A percentile compares a stretch with the other conserved stretches of the same genome.
These are phyloP conservation scores for Pomacea canaliculata DNA, from an alignment of 2,888 invertebrate species.

Conservation along the genomic window DNA sequence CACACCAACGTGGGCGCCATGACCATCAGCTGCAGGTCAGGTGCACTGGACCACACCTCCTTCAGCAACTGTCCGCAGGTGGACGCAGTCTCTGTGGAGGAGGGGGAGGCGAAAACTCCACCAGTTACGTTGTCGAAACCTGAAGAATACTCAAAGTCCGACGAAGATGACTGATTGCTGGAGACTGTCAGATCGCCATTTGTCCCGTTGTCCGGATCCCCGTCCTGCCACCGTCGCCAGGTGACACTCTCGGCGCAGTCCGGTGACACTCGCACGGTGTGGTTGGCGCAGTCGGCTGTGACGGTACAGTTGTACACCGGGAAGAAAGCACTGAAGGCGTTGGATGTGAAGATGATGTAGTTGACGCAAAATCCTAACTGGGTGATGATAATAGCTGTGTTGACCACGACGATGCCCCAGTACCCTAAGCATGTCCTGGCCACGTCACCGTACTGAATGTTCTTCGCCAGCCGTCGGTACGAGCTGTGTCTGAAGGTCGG, in stretches of 20 bases:
- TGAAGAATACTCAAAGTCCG: too few relatives aligned
- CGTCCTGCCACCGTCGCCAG: too few relatives aligned
- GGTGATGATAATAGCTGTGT: slow-evolving; percentile 60
- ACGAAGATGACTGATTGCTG: too few relatives aligned
- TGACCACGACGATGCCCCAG: slow-evolving; percentile 57
- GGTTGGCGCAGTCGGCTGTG: neutral
- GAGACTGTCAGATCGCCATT: too few relatives aligned
- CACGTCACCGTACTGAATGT: slow-evolving; percentile 62
- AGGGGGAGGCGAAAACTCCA: too few relatives aligned
- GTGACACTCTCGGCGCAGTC: too few relatives aligned
- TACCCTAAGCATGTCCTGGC: slow-evolving; percentile 58
- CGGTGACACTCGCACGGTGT: too few relatives aligned
- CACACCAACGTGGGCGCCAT: slow-evolving; percentile 60
- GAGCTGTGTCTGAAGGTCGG: neutral
- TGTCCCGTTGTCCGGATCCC: too few relatives aligned
- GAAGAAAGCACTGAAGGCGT: slow-evolving; percentile 59
- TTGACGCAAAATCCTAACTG: slow-evolving; percentile 64
- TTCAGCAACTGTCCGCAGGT: too few relatives aligned
- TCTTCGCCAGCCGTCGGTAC: slow-evolving; percentile 41
- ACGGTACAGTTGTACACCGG: slow-evolving; percentile 45
- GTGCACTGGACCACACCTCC: slow-evolving; percentile 16
- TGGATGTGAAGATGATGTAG: slow-evolving; percentile 67
- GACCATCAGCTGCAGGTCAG: slow-evolving; percentile 55
- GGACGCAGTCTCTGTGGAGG: too few relatives aligned
- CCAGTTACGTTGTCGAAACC: too few relatives aligned